Percentiles rank a stretch among this genome's conserved stretches.
Conservation (phyloP, 2,797 vertebrate genomes). For the Ctenochaetus hawaiiensis region DNA sequence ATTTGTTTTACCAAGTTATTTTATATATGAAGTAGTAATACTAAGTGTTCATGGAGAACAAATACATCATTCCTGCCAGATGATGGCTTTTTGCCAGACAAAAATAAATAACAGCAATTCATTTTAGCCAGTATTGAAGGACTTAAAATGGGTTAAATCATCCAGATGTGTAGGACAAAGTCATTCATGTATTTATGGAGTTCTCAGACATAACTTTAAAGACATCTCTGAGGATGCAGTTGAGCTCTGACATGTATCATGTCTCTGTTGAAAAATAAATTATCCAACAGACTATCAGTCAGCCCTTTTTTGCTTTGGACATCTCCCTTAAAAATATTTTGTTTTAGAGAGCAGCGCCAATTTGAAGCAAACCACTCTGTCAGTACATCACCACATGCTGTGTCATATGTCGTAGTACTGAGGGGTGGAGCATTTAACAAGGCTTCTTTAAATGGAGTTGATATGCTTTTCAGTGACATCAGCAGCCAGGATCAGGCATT, state of each 20-base stretch:
- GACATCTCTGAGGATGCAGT: neutral
- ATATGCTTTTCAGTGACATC: neutral
- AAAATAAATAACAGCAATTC: slow-evolving; percentile 3
- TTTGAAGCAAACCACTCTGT: neutral
- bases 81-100: slow-evolving; percentile 9
- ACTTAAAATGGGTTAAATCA: neutral
- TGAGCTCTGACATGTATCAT: neutral
- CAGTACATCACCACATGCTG: neutral
- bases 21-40: slow-evolving; percentile 35
- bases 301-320: too few relatives aligned
- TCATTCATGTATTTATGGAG: slow-evolving; percentile 11
- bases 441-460: slow-evolving; percentile 1
- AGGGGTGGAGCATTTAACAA: slow-evolving; percentile 1
- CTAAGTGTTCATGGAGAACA: slow-evolving; percentile 30
- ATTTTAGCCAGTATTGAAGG: neutral
- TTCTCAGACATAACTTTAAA: neutral
- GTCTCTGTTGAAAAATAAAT: neutral
- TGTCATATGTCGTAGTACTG: neutral
- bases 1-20: slow-evolving; percentile 20
- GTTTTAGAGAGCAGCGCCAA: neutral
- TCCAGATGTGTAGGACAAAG: neutral
- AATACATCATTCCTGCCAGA: slow-evolving; percentile 20
- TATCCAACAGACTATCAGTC: too few relatives aligned
- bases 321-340: neutral
- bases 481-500: slow-evolving; percentile 3